These are phyloP conservation scores for Coleophora flavipennella DNA, from an alignment of 2,888 invertebrate species.

Conservation along the genomic window DNA sequence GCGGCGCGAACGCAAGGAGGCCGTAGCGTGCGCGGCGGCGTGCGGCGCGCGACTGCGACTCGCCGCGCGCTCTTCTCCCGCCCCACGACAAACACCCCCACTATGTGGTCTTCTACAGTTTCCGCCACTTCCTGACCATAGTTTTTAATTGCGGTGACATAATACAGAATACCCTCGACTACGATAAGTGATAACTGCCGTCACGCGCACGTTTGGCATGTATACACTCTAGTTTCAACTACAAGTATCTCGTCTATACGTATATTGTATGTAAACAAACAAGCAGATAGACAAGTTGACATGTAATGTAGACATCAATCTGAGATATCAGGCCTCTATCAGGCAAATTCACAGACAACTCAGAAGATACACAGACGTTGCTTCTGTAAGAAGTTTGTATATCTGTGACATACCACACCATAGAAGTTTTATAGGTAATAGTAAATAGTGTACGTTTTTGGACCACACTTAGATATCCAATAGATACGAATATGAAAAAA, in stretches of 20 bases:
- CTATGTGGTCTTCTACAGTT: conserved; percentile 25
- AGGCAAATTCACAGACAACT: too few species aligned
- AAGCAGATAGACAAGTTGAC: conserved; percentile 8
- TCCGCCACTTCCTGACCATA: conserved; percentile 26
- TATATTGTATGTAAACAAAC: conserved; percentile 51
- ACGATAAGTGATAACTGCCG: conserved; percentile 40
- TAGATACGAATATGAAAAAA: too few species aligned
- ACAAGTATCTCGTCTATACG: conserved; percentile 42
- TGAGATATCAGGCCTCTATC: too few species aligned
- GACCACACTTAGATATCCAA: too few species aligned
- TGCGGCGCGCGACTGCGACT: conserved; percentile 25
- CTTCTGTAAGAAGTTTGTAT: too few species aligned
- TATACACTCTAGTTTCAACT: conserved; percentile 27
- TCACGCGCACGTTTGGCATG: conserved; percentile 27
- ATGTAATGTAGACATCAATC: too few species aligned
- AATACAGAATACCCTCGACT: conserved; percentile 50
- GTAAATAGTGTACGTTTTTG: too few species aligned
- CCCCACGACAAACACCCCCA: conserved; percentile 38
- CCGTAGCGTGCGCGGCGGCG: conserved; percentile 29
- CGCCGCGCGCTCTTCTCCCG: conserved; percentile 19
- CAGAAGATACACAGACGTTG: too few species aligned
- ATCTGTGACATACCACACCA: too few species aligned
- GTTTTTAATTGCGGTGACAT: conserved; percentile 47
- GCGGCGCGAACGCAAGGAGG: conserved; percentile 39
- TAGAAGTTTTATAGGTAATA: too few species aligned